Base-by-base conservation (phyloP, 1,140 invertebrate species). In the Drosophila serrata region DNA sequence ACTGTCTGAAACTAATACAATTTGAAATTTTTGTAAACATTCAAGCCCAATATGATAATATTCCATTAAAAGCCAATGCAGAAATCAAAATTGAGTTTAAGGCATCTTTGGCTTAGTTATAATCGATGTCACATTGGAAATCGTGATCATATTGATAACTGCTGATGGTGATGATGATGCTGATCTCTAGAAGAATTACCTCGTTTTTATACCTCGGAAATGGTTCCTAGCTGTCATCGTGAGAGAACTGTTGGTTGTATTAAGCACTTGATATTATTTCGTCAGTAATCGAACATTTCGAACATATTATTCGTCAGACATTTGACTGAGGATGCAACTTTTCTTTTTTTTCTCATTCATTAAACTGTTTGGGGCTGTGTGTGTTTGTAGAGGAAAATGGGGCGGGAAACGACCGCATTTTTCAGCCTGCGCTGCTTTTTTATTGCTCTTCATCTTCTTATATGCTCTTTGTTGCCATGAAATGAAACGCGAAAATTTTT, bases 401-500 rank as follows among this genome's bases (percentile, higher is more conserved):
- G n/a, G 29, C n/a, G 61, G 22, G 61, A 60, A 56, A 57, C 70
- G 56, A 77, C 79, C 84, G 68, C 79, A 87, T 87, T 88, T 82
- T 76, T 56, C 79, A 76, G 82, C 61, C 81, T 63, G 46, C 42
- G 24, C 31, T 53, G 45, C 37, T 42, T 55, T 42, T 72, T 53
- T 22, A 43, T 77, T 57, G 53, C 56, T 59, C 53, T 31, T 40
- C 69, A 49, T 72, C 69, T 59, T 72, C 67, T 72, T 73, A 73
- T 59, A 58, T 63, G 63, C 65, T 84, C 79, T 82, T 75, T 79
- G 73, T 65, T 77, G 79, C 70, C 76, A 63, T 79, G 75, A 88
- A 87, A 87, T 88, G 82, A 87, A 87, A 87, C 82, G 84, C 84
- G 80, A 88, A 86, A 74, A 88, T 87, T 88, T 87, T 82, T 87